Base-by-base conservation (phyloP, 2,888 invertebrate genomes). In the Lithophane leautieri region DNA sequence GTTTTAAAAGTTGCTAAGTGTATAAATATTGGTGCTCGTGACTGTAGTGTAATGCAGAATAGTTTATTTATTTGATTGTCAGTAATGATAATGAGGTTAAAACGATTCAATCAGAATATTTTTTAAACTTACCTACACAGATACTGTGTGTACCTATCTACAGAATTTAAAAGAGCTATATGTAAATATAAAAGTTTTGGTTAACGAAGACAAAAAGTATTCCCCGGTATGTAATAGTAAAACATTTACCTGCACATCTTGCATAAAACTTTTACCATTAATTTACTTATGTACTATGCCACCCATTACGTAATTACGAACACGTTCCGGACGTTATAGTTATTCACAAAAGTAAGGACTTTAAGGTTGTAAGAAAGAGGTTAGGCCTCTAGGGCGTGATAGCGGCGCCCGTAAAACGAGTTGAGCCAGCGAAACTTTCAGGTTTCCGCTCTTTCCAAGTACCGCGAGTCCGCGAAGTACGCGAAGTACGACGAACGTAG, bases 361-460 rank as follows among this genome's bases (percentile, higher is more conserved):
- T 78, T 75, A 81, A 89, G 88, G 88, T 81, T 86, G 85, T 87
- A 91, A 90, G 91, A 89, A 92, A 89, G 91, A 92, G 92, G 91
- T 89, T 91, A 91, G 92, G 91, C 91, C 94, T 93, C 94, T 81
- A 82, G 94, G 94, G 94, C 86, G 91, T 91, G 89, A 92, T 94
- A 92, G 88, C 89, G 83, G 87, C 83, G 83, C 87, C 91, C 88
- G 89, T 91, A 89, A 93, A 94, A 93, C 92, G 94, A 93, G 93
- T 92, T 89, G 90, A 88, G 90, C 87, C 88, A 82, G 89, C 86
- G 84, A 91, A 95, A 95, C 90, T 94, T 94, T 89, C 88, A 88
- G 89, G 89, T 88, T 91, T 88, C 84, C 89, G 88, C 90, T 90
- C 89, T 90, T 89, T 89, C 70, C 22, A 56, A 82, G 81, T 90